phyloP scores from a whole-genome alignment of 2,888 invertebrate genomes.

The Plagiodera versicolora region DNA sequence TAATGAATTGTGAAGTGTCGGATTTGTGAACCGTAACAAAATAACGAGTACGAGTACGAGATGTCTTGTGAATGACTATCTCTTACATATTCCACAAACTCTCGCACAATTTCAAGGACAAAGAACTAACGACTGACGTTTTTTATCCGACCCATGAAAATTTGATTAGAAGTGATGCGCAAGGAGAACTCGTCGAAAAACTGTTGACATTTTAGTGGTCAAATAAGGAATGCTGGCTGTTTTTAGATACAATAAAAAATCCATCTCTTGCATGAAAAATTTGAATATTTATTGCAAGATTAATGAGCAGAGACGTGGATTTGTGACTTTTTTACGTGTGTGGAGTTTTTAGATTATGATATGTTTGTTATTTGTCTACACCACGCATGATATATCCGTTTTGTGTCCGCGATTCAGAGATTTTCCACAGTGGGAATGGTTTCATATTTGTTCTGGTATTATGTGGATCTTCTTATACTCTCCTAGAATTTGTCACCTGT shows the following conservation, averaged over 20 bases:
- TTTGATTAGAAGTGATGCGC: neutral
- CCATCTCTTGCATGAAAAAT: neutral
- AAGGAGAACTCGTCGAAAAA: neutral
- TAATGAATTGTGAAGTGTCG: no score
- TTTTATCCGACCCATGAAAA: neutral
- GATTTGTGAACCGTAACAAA: no score
- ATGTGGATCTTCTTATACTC: neutral
- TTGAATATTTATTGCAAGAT: conserved; percentile 3
- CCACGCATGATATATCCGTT: neutral
- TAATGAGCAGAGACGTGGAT: conserved; percentile 5
- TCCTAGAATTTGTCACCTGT: neutral
- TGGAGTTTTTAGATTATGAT: neutral
- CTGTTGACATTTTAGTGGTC: neutral
- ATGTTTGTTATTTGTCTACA: conserved; percentile 3
- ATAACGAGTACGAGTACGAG: no score
- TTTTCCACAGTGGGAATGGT: neutral
- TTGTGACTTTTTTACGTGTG: neutral
- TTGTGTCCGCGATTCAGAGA: neutral
- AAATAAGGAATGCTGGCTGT: neutral
- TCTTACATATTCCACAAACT: neutral
- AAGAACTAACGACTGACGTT: neutral
- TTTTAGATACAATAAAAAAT: conserved; percentile 1
- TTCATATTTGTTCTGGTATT: neutral
- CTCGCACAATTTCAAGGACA: neutral
- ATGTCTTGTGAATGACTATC: neutral